phyloP scores from a whole-genome alignment of 2,888 invertebrate genomes.

The Balanococcus diminutus region DNA sequence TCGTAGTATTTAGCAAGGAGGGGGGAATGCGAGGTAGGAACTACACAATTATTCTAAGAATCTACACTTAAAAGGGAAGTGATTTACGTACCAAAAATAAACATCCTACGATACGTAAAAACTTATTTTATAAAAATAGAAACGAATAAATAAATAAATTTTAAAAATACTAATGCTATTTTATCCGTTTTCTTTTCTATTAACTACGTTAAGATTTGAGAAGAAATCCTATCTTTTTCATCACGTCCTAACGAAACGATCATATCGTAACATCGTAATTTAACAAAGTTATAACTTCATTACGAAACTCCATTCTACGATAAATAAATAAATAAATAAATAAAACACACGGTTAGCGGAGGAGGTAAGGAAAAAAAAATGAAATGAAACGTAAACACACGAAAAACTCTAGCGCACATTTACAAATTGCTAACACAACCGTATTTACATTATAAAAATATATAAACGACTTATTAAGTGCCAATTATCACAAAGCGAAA shows the following conservation, averaged over 20 bases:
- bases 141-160: not conserved
- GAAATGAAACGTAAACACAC: not conserved
- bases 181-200: not conserved
- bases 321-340: not conserved
- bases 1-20: not conserved
- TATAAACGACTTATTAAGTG: conserved; percentile 41
- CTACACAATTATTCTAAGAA: not conserved
- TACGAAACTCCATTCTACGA: conserved; percentile 32
- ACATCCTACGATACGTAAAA: not conserved
- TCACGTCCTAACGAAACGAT: not conserved
- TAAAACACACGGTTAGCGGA: conserved; percentile 4
- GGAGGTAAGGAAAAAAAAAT: conserved; percentile 2
- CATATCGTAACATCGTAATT: not conserved
- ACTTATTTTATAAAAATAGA: not conserved
- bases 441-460: conserved; percentile 21
- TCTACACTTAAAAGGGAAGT: not conserved
- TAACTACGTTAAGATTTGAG: not conserved
- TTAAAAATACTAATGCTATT: not conserved
- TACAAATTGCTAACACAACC: conserved; percentile 40
- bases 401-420: not conserved
- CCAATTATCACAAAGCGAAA: conserved; percentile 38
- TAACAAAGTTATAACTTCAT: conserved; percentile 34
- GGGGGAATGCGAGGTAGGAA: conserved; percentile 3
- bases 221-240: not conserved
- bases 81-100: not conserved